A percentile compares a stretch with the other conserved stretches of the same genome.
phyloP scores from a whole-genome alignment of 2,797 vertebrate genomes.

The Danio jaintianensis region DNA sequence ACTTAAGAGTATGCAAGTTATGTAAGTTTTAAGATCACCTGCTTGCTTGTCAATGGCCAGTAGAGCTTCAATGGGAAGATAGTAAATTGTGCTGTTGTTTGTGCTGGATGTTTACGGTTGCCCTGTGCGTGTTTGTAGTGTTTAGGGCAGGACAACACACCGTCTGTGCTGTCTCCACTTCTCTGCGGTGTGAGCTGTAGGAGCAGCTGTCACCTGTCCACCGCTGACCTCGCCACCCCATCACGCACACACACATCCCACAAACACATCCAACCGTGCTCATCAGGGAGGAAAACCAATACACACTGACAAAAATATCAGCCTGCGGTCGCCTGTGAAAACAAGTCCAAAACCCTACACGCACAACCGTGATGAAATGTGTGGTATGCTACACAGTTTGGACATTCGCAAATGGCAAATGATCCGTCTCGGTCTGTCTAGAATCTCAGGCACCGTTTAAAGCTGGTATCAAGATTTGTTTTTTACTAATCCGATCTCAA shows the following conservation, averaged over 20 bases:
- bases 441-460: slow-evolving; percentile 65
- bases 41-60: too few relatives aligned
- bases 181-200: slow-evolving; percentile 29
- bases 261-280: slow-evolving; percentile 37
- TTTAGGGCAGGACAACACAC: slow-evolving; percentile 37
- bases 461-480: slow-evolving; percentile 53
- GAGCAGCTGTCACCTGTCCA: slow-evolving; percentile 61
- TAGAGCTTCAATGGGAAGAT: too few relatives aligned
- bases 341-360: slow-evolving; percentile 36
- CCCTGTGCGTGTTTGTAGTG: slow-evolving; percentile 32
- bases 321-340: slow-evolving; percentile 36
- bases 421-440: slow-evolving; percentile 56
- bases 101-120: slow-evolving; percentile 6
- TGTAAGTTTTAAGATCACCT: background rate
- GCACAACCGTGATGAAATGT: slow-evolving; percentile 58
- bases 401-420: slow-evolving; percentile 67
- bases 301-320: slow-evolving; percentile 48
- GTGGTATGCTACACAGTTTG: slow-evolving; percentile 68
- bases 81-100: background rate
- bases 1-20: background rate
- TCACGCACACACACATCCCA: slow-evolving; percentile 26
- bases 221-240: slow-evolving; percentile 39
- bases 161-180: slow-evolving; percentile 39
- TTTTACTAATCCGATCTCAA: too few relatives aligned
- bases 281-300: slow-evolving; percentile 46